Percentiles rank a stretch among this genome's conserved stretches.
Evolutionary conservation across 2,888 invertebrate genomes (phyloP).

Genomic region (Troilus luridus): DNA sequence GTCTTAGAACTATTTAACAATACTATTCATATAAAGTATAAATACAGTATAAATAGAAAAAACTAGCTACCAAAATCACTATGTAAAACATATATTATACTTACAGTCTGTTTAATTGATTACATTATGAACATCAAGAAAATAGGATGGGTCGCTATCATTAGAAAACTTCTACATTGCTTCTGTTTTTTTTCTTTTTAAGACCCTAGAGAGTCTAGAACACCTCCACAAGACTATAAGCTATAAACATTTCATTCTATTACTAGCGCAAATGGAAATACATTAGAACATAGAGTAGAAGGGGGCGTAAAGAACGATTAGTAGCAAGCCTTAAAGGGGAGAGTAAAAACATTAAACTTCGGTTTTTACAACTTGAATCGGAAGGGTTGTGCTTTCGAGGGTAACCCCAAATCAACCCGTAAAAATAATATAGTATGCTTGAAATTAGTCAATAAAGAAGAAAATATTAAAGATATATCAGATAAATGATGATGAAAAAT

Average conservation of each 20-base stretch:
- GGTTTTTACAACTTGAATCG: background rate
- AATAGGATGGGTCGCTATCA: too few species aligned
- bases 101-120: too few species aligned
- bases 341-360: slow-evolving; percentile 9
- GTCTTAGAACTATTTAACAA: too few species aligned
- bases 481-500: too few species aligned
- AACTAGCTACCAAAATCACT: too few species aligned
- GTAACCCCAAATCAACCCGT: background rate
- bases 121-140: too few species aligned
- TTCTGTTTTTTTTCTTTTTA: background rate
- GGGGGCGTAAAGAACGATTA: background rate
- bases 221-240: background rate
- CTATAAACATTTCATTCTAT: slow-evolving; percentile 3
- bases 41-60: too few species aligned
- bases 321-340: background rate
- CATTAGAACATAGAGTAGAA: background rate
- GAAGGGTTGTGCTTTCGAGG: background rate
- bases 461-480: too few species aligned
- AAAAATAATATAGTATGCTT: background rate
- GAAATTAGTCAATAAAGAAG: too few species aligned
- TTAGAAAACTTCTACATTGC: background rate
- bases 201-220: background rate
- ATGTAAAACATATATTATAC: too few species aligned
- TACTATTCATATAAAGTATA: too few species aligned
- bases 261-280: background rate